Conservation (phyloP, 2,888 invertebrate genomes). For the Pammene fasciana region DNA sequence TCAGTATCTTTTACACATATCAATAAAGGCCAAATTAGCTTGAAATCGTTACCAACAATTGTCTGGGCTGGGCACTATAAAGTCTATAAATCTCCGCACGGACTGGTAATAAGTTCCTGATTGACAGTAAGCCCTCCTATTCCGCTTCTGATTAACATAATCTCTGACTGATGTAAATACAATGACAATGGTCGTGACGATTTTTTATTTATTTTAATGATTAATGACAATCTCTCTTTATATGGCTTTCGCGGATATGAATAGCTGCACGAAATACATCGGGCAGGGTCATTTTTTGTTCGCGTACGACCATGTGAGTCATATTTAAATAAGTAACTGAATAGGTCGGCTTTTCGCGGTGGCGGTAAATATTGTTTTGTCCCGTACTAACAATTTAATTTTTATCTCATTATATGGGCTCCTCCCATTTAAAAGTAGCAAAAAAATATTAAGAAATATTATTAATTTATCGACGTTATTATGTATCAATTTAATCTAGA, state of each 20-base stretch:
- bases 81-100: constrained; percentile 22
- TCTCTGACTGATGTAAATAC: constrained; percentile 46
- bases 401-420: no score
- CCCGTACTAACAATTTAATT: no score
- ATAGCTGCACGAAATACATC: constrained; percentile 21
- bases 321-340: constrained; percentile 12
- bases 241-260: constrained; percentile 27
- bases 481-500: no score
- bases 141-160: constrained; percentile 70
- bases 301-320: constrained; percentile 3
- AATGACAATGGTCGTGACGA: constrained; percentile 28
- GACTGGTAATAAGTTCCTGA: constrained; percentile 48
- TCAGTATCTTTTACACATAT: not conserved
- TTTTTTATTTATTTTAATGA: constrained; percentile 27
- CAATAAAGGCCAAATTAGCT: not conserved
- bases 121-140: constrained; percentile 69
- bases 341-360: not conserved
- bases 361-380: not conserved
- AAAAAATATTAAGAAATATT: no score
- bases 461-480: no score
- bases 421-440: no score
- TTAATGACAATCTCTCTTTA: constrained; percentile 27
- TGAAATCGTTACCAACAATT: not conserved
- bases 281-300: constrained; percentile 27
- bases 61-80: no score